phyloP scores from a whole-genome alignment of 2,797 vertebrate genomes.

The Anolis apletophallus region DNA sequence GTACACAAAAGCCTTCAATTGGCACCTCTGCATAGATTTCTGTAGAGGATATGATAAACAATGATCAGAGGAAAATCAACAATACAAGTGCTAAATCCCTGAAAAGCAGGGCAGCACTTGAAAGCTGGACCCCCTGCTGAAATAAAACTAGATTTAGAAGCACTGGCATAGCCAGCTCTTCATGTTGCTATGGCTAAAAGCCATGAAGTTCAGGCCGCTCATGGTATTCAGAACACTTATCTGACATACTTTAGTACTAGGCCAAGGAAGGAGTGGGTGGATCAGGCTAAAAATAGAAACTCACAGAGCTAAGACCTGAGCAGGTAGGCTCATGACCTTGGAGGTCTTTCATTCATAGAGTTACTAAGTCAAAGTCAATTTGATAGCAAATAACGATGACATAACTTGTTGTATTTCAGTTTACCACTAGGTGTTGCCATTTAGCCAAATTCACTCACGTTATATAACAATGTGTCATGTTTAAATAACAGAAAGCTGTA shows the following conservation, averaged over 20 bases:
- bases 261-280: neutral
- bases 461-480: slow-evolving; percentile 28
- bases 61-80: neutral
- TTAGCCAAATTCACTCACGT: slow-evolving; percentile 14
- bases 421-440: slow-evolving; percentile 72
- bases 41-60: neutral
- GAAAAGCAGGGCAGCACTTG: neutral
- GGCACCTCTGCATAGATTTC: neutral
- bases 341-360: no score
- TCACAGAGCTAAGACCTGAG: no score
- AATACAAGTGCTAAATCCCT: neutral
- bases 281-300: neutral
- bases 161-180: neutral
- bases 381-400: no score
- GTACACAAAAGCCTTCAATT: no score
- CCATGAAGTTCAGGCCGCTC: neutral
- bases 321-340: no score
- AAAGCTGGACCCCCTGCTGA: neutral
- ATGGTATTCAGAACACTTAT: neutral
- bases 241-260: neutral
- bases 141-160: neutral
- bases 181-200: neutral
- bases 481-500: rapidly evolving
- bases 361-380: no score
- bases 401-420: no score